Percentiles rank a stretch among this genome's conserved stretches.
Conservation (phyloP, 2,113 vertebrate genomes). For the Octodon degus region DNA sequence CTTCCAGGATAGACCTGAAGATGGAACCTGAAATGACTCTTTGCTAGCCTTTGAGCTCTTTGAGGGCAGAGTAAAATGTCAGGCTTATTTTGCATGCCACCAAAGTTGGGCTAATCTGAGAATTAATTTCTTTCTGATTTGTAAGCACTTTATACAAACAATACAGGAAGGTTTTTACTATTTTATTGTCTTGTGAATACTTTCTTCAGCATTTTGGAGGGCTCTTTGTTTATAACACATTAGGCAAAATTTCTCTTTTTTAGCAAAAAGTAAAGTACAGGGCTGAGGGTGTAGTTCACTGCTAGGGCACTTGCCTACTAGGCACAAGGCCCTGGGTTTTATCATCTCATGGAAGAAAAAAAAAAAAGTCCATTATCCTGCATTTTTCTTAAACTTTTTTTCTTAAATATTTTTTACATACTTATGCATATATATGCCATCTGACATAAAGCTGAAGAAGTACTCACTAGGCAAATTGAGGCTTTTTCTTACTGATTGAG, state of each 20-base stretch:
- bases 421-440: background rate
- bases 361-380: background rate
- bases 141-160: background rate
- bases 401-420: background rate
- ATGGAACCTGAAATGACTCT: background rate
- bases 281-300: background rate
- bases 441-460: background rate
- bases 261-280: background rate
- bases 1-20: background rate
- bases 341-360: background rate
- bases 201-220: background rate
- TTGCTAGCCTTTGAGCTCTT: background rate
- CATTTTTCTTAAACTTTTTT: background rate
- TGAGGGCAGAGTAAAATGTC: background rate
- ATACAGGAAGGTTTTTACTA: background rate
- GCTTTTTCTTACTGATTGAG: background rate
- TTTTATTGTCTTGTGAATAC: background rate
- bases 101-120: background rate
- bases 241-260: background rate
- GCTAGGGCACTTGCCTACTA: background rate
- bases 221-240: background rate
- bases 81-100: background rate
- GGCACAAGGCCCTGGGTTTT: background rate
- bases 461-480: background rate
- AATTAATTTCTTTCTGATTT: background rate